Evolutionary conservation across 2,113 vertebrate genomes (phyloP), one percentile per base, ranked within the genome.

Genomic region (Phaetusa simplex): DNA sequence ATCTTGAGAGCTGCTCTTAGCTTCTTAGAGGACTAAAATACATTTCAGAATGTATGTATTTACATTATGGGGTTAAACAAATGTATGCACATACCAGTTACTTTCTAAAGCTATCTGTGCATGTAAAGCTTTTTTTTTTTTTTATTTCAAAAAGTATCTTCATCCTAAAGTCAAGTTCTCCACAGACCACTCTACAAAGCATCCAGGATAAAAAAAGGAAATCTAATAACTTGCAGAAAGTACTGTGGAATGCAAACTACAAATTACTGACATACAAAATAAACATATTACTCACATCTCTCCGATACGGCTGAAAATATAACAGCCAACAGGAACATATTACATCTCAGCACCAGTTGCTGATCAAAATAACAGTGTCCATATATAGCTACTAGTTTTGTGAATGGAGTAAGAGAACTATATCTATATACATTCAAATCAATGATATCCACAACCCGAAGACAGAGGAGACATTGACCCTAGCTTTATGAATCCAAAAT

Each of bases 1-100:
- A 97, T 98, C 97, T 98, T 97, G 97, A 98, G 98, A 98, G 97
- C 96, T 96, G 92, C 70, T 97, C 87, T 97, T 97, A 97, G 92
- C 94, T 96, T 95, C 93, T 97, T 96, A 94, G 94, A 96, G 76
- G 47, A 23, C 82, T 97, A 90, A 72, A 98, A 97, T 95, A 97
- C 95, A 86, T 98, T 97, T 97, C 96, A 96, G 97, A 98, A 97
- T 92, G 84, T 93, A 96, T 94, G 62, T 97, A 93, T 98, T 98
- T 98, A 95, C 97, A 95, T 90, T 98, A 91, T 94, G 85, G 86
- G 84, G 96, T 96, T 97, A 96, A 95, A 94, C 95, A 97, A 92
- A 94, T 27, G 15, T 82, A 93, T 87, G 91, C 47, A 86, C 96
- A 95, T 97, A 94, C 93, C 93, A 86, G 92, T 89, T 96, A 83